phyloP scores from a whole-genome alignment of 23 tunicate species.

The Pegea sp. region DNA sequence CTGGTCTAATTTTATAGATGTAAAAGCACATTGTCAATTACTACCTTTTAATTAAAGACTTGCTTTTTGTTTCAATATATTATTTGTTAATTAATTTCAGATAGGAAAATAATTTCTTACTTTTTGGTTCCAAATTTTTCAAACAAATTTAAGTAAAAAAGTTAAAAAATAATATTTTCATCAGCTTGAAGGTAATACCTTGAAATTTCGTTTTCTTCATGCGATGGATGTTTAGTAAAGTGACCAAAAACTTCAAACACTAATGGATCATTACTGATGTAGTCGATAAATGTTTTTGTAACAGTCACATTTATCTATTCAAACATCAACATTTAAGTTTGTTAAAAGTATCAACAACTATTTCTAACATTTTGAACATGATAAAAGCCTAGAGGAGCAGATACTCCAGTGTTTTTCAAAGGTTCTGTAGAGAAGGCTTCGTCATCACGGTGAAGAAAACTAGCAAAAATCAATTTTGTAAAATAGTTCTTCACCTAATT shows the following conservation, averaged over 20 bases:
- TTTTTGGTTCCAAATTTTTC: no score
- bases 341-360: neutral
- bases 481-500: no score
- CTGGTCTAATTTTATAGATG: no score
- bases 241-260: conserved; percentile 84
- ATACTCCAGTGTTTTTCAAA: conserved; percentile 49
- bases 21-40: no score
- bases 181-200: no score
- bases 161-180: no score
- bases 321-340: neutral
- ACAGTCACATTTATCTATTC: conserved; percentile 45
- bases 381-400: conserved; percentile 73
- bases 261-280: conserved; percentile 54
- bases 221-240: conserved; percentile 64
- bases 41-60: no score
- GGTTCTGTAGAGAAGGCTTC: conserved; percentile 85
- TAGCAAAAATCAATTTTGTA: no score
- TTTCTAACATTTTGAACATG: conserved; percentile 68
- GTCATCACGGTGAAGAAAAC: conserved; percentile 53
- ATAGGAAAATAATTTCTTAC: no score
- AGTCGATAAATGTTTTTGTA: conserved; percentile 44
- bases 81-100: no score
- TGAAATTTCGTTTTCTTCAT: conserved; percentile 31
- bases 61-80: no score
- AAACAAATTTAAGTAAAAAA: no score